phyloP scores from a whole-genome alignment of 2,797 vertebrate species.

The Onychomys arenicola region DNA sequence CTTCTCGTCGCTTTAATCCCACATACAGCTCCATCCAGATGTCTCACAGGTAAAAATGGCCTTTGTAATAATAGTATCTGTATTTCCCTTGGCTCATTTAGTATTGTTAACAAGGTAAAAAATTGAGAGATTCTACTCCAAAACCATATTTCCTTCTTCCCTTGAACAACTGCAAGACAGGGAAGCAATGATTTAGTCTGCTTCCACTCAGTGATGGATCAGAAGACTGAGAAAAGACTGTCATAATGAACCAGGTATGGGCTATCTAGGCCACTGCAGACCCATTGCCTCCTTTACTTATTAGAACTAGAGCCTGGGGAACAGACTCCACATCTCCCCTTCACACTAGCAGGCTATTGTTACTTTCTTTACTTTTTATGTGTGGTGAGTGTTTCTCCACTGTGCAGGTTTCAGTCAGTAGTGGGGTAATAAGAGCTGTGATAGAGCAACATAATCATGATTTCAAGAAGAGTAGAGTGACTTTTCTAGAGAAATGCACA shows the following conservation, averaged over 20 bases:
- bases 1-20: neutral
- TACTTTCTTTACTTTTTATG: neutral
- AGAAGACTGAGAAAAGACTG: neutral
- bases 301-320: neutral
- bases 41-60: neutral
- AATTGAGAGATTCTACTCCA: neutral
- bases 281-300: neutral
- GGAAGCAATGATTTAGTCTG: neutral
- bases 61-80: neutral
- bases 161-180: neutral
- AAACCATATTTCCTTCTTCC: neutral
- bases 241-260: fast-evolving
- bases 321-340: neutral
- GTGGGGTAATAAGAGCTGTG: neutral
- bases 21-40: neutral
- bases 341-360: neutral
- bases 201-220: neutral
- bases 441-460: neutral
- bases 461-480: neutral
- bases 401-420: neutral
- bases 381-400: neutral
- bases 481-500: neutral
- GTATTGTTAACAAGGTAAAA: neutral
- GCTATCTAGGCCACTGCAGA: neutral
- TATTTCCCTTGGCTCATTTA: neutral